Conservation (phyloP, 2,113 vertebrate genomes). For the Mesembrinibis cayennensis region DNA sequence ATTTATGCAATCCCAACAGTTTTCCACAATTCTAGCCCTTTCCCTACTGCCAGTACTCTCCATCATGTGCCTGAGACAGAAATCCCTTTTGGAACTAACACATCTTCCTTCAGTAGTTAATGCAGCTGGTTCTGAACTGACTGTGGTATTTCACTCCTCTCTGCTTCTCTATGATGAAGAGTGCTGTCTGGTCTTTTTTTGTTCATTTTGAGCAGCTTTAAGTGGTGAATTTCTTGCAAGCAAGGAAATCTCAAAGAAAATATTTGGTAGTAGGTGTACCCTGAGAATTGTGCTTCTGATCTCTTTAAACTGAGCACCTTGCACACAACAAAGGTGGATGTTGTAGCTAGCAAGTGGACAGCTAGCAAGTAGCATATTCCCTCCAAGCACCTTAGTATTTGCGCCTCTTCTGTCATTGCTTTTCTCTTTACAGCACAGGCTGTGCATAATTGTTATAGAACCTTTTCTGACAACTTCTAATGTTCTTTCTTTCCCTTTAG, state of each 20-base stretch:
- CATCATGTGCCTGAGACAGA: background rate
- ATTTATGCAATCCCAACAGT: background rate
- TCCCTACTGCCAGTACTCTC: background rate
- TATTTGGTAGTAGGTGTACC: background rate
- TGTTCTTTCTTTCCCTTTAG: conserved; percentile 64
- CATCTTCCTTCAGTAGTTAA: background rate
- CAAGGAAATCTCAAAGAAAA: background rate
- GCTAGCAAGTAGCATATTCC: background rate
- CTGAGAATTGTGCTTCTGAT: background rate
- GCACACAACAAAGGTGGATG: background rate
- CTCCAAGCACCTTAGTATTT: background rate
- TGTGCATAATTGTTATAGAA: background rate
- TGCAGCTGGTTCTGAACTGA: background rate
- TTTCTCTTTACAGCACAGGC: background rate
- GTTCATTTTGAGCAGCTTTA: background rate
- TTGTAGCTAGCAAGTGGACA: background rate
- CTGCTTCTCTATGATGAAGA: background rate
- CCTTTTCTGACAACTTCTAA: background rate
- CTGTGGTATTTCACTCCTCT: background rate
- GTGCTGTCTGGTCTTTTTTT: background rate
- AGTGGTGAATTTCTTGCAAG: background rate
- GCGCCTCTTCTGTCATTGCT: background rate
- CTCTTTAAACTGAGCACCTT: background rate
- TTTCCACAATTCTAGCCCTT: background rate
- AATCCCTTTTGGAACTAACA: background rate